Evolutionary conservation across 2,888 invertebrate genomes (phyloP), one percentile per base, ranked within the genome.

Genomic region (Pantelozetes paolii): DNA sequence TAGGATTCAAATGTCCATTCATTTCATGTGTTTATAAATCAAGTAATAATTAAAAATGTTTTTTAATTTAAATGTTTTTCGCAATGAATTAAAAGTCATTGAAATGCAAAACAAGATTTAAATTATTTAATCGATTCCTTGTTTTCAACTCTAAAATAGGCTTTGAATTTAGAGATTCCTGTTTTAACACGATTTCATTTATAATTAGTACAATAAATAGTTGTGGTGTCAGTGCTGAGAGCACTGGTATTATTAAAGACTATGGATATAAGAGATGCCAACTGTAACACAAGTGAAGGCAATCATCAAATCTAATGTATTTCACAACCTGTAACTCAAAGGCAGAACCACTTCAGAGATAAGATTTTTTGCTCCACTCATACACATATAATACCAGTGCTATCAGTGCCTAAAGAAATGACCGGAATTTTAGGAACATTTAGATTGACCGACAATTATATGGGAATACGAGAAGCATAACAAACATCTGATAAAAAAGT

Each of bases 271-370:
- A 59, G 59, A 28, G 28, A 59, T 59, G 59, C 59, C 59, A 59
- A 30, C 59, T 59, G 30, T 59, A 59, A 50, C 50, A 50, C n/a
- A 45, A 45, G n/a, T n/a, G 26, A 13, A 59, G 59, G 30, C 59
- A 23, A 59, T 59, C 59, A 59, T 59, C 59, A 28, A 59, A 59
- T 59, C 28, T 18, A 59, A 59, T 59, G 59, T 18, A 59, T 50
- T 50, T 50, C 50, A 20, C 59, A 59, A 59, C 59, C 59, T 59
- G 59, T 59, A 59, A 59, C 59, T 59, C 59, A 23, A 59, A 9
- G 11, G 20, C 20, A 23, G 26, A 8, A 13, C 28, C 28, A 28
- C 59, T 59, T 28, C 26, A 59, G 30, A 59, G 59, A 59, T 59
- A 59, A 59, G 59, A 28, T 20, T 45, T 50, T 50, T 18, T 18